Conservation (phyloP, 2,113 vertebrate genomes). For the Climacteris rufus region DNA sequence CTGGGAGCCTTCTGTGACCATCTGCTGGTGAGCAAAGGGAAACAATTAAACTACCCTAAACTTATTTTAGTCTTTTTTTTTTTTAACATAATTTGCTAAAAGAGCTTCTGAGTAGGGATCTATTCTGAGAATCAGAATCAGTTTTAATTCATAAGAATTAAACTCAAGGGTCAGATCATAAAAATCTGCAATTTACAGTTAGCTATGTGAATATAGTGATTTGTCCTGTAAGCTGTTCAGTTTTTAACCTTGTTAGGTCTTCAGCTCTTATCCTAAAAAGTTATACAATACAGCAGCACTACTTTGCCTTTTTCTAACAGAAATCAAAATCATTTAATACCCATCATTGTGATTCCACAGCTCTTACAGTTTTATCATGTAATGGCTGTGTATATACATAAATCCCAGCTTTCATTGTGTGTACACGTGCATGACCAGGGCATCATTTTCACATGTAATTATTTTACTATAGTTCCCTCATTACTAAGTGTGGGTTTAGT, state of each 20-base stretch:
- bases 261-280: background rate
- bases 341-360: background rate
- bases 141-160: background rate
- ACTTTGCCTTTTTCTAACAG: background rate
- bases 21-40: background rate
- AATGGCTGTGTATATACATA: background rate
- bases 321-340: background rate
- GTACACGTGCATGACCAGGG: background rate
- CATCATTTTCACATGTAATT: background rate
- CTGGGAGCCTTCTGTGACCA: background rate
- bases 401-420: background rate
- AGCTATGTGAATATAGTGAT: background rate
- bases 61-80: background rate
- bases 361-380: background rate
- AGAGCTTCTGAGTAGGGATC: background rate
- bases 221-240: background rate
- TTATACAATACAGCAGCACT: background rate
- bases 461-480: slow-evolving; percentile 13
- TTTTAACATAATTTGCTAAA: background rate
- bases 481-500: slow-evolving; percentile 1
- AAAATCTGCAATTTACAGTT: background rate
- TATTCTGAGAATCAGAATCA: background rate
- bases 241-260: background rate
- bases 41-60: background rate
- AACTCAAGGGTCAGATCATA: background rate